A percentile compares a stretch with the other conserved stretches of the same genome.
These are phyloP conservation scores for Atta texana DNA, from an alignment of 1,140 invertebrate genomes.

Conservation along the genomic window DNA sequence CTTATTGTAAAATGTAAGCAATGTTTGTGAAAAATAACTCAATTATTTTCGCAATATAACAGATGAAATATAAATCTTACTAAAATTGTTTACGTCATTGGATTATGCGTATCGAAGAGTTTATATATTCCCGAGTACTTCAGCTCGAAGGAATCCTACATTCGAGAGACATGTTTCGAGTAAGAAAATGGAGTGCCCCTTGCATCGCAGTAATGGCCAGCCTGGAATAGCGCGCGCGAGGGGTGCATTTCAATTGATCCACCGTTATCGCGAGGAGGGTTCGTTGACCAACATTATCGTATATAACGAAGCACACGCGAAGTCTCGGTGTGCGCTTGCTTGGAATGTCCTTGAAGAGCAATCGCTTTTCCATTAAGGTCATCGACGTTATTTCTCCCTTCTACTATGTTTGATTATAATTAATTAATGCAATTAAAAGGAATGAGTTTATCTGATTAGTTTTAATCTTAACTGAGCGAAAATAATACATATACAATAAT, in stretches of 20 bases:
- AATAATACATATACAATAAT: background rate
- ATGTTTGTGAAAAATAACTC: background rate
- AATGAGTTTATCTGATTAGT: background rate
- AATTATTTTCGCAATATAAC: background rate
- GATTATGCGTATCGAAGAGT: background rate
- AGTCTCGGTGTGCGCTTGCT: constrained; percentile 26
- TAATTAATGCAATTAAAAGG: background rate
- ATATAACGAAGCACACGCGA: constrained; percentile 41
- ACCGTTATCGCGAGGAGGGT: constrained; percentile 59
- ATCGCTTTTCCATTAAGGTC: constrained; percentile 61
- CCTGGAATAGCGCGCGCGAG: constrained; percentile 39
- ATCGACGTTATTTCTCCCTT: background rate
- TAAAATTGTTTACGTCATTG: constrained; percentile 2
- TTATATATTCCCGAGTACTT: constrained; percentile 15
- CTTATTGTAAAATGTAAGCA: background rate
- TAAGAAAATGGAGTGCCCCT: constrained; percentile 52
- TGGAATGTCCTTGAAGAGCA: constrained; percentile 55
- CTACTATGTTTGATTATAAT: constrained; percentile 22
- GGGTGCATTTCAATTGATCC: constrained; percentile 77
- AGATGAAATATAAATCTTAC: background rate
- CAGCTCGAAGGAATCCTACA: background rate
- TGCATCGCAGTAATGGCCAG: constrained; percentile 60
- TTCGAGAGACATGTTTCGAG: constrained; percentile 35
- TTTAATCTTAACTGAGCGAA: background rate
- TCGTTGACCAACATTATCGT: constrained; percentile 72